Evolutionary conservation across 2,888 invertebrate genomes (phyloP), one percentile per base, ranked within the genome.

Genomic region (Thumatha senex): DNA sequence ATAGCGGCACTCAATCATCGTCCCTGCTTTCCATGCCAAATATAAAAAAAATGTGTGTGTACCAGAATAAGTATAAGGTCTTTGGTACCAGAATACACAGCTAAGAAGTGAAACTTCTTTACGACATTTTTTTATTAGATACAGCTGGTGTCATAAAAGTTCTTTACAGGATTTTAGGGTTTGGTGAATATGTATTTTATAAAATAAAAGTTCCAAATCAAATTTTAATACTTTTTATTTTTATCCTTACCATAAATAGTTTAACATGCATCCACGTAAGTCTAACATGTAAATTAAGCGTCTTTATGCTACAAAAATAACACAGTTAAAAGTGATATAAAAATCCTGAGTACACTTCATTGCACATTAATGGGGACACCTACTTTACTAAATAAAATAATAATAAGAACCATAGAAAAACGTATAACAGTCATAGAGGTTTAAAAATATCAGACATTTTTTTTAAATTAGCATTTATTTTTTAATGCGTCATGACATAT

Each of bases 201-300:
- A 29, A 30, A 30, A 29, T 49, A 15, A 39, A 51, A 67, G 18
- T 24, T 5, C 60, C 44, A 3, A 9, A 45, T 52, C 58, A 67
- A 67, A 67, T 86, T 87, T 82, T 85, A 86, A 86, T 87, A 82
- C 79, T 86, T 24, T 24, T 24, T 87, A 87, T 87, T 88, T 85
- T 88, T 88, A 85, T 67, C 52, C 67, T 80, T 83, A 86, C 72
- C 67, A 78, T 82, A 81, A 80, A 83, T 86, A 77, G 68, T 77
- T 69, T 80, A 89, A 89, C 89, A 90, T 89, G 88, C 89, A 85
- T 82, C 72, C 84, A 80, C 80, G 72, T 81, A 78, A 68, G 55
- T 70, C 83, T 86, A 86, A 82, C 82, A 84, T 73, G 79, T 72
- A 77, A 82, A 82, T 79, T 80, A 86, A 89, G 87, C 88, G 82